Conservation (phyloP, 2,888 invertebrate species). For the Rhingia campestris region DNA sequence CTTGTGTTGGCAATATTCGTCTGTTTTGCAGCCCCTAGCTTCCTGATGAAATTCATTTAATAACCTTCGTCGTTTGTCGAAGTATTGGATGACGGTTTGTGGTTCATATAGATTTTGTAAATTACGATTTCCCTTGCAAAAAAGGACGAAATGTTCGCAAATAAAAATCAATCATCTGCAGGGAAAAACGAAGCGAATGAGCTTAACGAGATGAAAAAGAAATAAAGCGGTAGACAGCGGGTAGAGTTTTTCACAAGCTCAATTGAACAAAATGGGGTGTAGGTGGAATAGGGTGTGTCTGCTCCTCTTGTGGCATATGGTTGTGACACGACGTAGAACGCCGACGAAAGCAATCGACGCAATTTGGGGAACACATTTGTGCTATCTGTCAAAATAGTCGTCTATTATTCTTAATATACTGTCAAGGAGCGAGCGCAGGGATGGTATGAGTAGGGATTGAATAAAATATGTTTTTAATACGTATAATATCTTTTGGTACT, state of each 20-base stretch:
- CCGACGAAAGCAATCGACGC: constrained; percentile 31
- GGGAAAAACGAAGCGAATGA: constrained; percentile 42
- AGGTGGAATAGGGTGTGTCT: constrained; percentile 7
- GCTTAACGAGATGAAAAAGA: constrained; percentile 18
- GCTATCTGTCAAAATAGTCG: constrained; percentile 35
- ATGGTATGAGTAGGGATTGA: background rate
- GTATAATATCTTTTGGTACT: constrained; percentile 9
- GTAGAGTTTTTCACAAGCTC: background rate
- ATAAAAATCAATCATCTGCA: constrained; percentile 59
- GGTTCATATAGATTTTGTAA: constrained; percentile 2
- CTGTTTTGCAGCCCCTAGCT: constrained; percentile 14
- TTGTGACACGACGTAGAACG: background rate
- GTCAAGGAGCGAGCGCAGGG: background rate
- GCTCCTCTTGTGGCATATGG: constrained; percentile 1
- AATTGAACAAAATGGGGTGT: background rate
- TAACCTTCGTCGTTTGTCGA: constrained; percentile 17
- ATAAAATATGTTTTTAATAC: constrained; percentile 25
- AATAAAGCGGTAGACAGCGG: background rate
- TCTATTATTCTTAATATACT: constrained; percentile 28
- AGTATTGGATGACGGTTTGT: background rate
- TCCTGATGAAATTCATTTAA: constrained; percentile 33
- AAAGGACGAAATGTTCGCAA: constrained; percentile 31
- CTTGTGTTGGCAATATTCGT: background rate
- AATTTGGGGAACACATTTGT: constrained; percentile 43
- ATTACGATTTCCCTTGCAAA: background rate